Evolutionary conservation across 2,113 vertebrate species (phyloP), one percentile per base, ranked within the genome.

Genomic region (Ciconia maguari): DNA sequence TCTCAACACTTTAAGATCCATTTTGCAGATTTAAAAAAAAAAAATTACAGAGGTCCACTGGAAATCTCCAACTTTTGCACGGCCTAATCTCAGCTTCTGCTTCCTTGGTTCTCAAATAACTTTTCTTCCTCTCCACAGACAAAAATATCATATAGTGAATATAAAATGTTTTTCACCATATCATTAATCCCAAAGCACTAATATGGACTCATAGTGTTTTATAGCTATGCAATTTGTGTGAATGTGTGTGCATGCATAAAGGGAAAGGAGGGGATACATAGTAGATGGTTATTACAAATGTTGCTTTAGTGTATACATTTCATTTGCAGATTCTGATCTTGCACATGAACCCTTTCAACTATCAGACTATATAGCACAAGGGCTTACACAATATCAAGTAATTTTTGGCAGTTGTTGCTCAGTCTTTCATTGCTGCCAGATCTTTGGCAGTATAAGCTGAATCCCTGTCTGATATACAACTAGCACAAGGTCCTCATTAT

Each of bases 401-500:
- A 96, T 94, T 97, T 97, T 96, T 95, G 96, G 94, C 97, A 96
- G 93, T 85, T 93, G 82, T 62, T 96, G 92, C 79, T 94, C 60
- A 75, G 81, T 88, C 95, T 96, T 93, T 89, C 85, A 83, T 91
- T 1, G 19, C 83, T 97, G 74, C 94, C 36, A 66, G 75, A 94
- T 96, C 79, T 77, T 86, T 97, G 95, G 94, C 92, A 82, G 71
- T 94, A 74, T 94, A 83, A 97, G 48, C 85, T 77, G 93, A 96
- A 83, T 95, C 82, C 83, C 95, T 87, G 83, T 86, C 76, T 97
- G 51, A 14, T 94, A 71, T 90, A 94, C 81, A 97, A 70, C 85
- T 94, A 96, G 88, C 95, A 96, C 95, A 97, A 96, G 80, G 89
- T 96, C 92, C 95, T 97, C 92, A 96, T 98, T 97, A 97, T 96